These are phyloP conservation scores for Lasioglossum figueresi DNA, from an alignment of 2,888 invertebrate species.

Conservation along the genomic window DNA sequence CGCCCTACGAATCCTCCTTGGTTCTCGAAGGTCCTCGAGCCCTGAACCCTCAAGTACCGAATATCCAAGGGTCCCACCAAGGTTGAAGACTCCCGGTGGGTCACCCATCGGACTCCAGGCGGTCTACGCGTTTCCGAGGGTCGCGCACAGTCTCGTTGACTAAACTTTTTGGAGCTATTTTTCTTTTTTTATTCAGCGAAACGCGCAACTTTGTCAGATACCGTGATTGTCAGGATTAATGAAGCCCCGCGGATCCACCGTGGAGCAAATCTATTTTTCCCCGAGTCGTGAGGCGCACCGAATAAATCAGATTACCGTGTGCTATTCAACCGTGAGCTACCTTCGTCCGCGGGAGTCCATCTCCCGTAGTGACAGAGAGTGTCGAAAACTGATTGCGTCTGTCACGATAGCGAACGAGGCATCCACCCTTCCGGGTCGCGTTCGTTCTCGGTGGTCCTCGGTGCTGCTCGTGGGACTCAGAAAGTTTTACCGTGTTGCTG, in stretches of 20 bases:
- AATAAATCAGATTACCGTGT: conserved; percentile 59
- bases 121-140: not conserved
- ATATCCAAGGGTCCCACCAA: not conserved
- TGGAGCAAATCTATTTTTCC: conserved; percentile 35
- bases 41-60: not conserved
- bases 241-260: conserved; percentile 21
- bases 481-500: conserved; percentile 51
- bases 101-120: conserved; percentile 2
- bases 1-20: no score
- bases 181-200: not conserved
- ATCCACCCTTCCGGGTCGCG: conserved; percentile 73
- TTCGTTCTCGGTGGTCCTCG: conserved; percentile 69
- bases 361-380: conserved; percentile 74
- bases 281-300: conserved; percentile 27
- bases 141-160: not conserved
- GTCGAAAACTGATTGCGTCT: conserved; percentile 74
- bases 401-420: conserved; percentile 71
- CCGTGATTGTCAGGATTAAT: conserved; percentile 28
- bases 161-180: not conserved
- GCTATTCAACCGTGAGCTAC: conserved; percentile 51
- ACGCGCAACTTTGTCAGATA: conserved; percentile 2
- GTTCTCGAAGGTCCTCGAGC: not conserved
- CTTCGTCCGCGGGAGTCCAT: conserved; percentile 69
- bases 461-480: conserved; percentile 64
- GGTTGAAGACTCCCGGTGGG: not conserved